A percentile compares a stretch with the other conserved stretches of the same genome.
phyloP scores from a whole-genome alignment of 2,797 vertebrate species.

The Champsocephalus esox region DNA sequence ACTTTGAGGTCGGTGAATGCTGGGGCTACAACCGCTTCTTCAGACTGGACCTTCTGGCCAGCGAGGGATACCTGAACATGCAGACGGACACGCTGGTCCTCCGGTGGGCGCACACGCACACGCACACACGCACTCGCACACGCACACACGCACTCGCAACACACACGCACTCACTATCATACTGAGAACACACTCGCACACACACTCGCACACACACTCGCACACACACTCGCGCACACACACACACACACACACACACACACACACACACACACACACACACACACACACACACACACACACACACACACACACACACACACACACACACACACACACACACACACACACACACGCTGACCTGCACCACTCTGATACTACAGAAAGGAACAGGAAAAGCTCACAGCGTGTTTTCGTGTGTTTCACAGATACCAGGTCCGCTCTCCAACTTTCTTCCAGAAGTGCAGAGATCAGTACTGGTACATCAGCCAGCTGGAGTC shows the following conservation, averaged over 20 bases:
- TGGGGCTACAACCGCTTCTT: conserved; percentile 99
- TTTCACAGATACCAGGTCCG: conserved; percentile 94
- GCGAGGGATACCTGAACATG: conserved; percentile 96
- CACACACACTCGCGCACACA: too few relatives aligned
- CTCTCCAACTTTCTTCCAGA: conserved; percentile 98
- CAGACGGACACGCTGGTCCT: conserved; percentile 97
- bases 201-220: neutral
- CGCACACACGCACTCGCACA: neutral
- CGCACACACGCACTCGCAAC: too few relatives aligned
- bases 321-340: neutral
- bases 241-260: neutral
- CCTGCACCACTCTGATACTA: neutral
- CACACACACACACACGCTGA: neutral
- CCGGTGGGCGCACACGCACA: conserved; percentile 83
- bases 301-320: too few relatives aligned
- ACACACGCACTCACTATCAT: neutral
- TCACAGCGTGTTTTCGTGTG: neutral
- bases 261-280: neutral
- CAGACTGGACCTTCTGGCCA: conserved; percentile 95
- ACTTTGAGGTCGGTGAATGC: conserved; percentile 98
- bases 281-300: neutral
- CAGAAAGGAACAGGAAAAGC: neutral
- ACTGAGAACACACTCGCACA: neutral
- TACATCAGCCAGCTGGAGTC: conserved; percentile 97
- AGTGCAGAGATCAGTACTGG: conserved; percentile 98